A percentile compares a stretch with the other conserved stretches of the same genome.
phyloP scores from a whole-genome alignment of 2,888 invertebrate genomes.

The Falcaria lacertinaria region DNA sequence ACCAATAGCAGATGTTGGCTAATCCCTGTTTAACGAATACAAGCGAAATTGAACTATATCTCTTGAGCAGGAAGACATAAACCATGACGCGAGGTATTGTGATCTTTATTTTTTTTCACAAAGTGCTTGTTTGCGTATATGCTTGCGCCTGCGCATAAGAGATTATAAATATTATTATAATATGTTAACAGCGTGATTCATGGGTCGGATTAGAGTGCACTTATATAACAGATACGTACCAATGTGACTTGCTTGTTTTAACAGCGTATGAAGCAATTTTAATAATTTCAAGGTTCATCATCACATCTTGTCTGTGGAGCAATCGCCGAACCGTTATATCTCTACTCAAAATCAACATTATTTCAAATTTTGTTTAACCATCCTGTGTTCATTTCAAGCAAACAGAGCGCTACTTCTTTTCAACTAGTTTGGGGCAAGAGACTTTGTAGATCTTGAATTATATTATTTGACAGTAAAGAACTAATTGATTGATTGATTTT shows the following conservation, averaged over 20 bases:
- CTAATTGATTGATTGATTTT: too few species aligned
- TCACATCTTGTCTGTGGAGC: too few species aligned
- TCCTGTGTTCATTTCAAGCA: too few species aligned
- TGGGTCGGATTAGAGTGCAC: constrained; percentile 34
- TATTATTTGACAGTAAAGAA: too few species aligned
- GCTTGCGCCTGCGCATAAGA: constrained; percentile 33
- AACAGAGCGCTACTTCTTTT: too few species aligned
- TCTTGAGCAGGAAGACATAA: background rate
- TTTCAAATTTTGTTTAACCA: too few species aligned
- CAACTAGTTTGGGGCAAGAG: too few species aligned
- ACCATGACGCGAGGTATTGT: constrained; percentile 1
- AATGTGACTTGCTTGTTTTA: background rate
- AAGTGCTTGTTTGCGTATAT: constrained; percentile 25
- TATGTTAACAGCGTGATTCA: constrained; percentile 36
- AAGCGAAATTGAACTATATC: background rate
- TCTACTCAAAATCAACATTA: too few species aligned
- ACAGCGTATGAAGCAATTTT: too few species aligned
- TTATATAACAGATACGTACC: constrained; percentile 7
- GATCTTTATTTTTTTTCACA: constrained; percentile 13
- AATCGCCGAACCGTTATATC: too few species aligned
- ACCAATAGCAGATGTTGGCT: constrained; percentile 30
- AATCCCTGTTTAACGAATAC: constrained; percentile 11
- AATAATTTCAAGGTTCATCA: too few species aligned
- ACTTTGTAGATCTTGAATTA: too few species aligned
- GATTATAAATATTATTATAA: constrained; percentile 48